Percentiles rank a stretch among this genome's conserved stretches.
These are phyloP conservation scores for Dromaius novaehollandiae DNA, from an alignment of 2,113 vertebrate genomes.

Conservation along the genomic window DNA sequence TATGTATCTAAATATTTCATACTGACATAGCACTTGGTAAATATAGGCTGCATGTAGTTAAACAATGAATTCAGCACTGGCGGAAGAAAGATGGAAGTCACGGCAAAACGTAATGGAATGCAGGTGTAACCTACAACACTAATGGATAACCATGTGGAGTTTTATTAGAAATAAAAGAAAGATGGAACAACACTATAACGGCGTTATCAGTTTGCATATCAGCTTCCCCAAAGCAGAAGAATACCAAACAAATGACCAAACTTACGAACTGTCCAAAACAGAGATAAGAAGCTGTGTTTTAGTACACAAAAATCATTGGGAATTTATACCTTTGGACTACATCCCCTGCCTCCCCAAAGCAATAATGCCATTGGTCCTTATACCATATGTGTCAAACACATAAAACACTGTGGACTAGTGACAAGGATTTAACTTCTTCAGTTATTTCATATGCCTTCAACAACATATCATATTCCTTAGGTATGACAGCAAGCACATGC, in stretches of 20 bases:
- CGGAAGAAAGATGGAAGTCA: neutral
- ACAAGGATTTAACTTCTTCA: neutral
- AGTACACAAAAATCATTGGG: rapidly evolving
- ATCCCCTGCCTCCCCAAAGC: neutral
- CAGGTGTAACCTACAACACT: neutral
- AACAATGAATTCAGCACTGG: rapidly evolving
- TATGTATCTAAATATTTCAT: rapidly evolving
- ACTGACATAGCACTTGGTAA: rapidly evolving
- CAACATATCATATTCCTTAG: rapidly evolving
- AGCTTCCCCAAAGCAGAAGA: neutral
- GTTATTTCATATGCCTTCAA: rapidly evolving
- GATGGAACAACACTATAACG: too few species aligned
- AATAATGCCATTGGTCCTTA: rapidly evolving
- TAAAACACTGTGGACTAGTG: neutral
- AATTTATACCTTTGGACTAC: neutral
- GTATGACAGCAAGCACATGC: rapidly evolving
- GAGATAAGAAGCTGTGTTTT: rapidly evolving
- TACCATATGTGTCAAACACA: neutral
- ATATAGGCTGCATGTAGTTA: rapidly evolving
- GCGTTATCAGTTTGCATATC: neutral
- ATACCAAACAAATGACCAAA: rapidly evolving
- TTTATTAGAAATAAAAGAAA: neutral
- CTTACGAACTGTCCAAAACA: rapidly evolving
- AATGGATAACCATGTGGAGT: neutral
- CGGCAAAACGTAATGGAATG: neutral